Base-by-base conservation (phyloP, 2,888 invertebrate genomes). In the Eledona agricola region DNA sequence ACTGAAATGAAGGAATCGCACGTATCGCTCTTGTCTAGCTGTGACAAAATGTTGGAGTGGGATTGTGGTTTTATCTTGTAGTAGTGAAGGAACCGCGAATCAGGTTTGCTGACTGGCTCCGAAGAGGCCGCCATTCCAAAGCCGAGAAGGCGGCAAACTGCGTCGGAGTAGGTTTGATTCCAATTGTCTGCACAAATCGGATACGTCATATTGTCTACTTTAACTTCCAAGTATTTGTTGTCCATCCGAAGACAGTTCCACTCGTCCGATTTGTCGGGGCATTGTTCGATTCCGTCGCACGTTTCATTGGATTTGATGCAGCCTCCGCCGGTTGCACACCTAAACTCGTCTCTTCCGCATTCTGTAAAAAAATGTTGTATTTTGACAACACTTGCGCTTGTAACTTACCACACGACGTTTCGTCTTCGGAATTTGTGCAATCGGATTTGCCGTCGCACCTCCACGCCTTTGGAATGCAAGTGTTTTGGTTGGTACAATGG, bases 221-320 rank as follows among this genome's bases (percentile, higher is more conserved):
- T n/a, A 12, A 66, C 64, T 57, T 63, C 35, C 12, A 67, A 38
- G 17, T 51, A 57, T 29, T 59, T 59, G 9, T 58, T 59, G 16
- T 63, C 58, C 12, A 69, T 42, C 16, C 60, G 51, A 12, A 73
- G 60, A 60, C 85, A 86, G 37, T 78, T 74, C 81, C 83, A 84
- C 72, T 86, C 85, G 63, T 86, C 86, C 1, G 83, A 84, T 50
- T 75, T 74, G 66, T 85, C 86, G 0, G 81, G 77, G 62, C 86
- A 86, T 57, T 86, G 79, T 15, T 78, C 76, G 11, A 79, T 72
- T 1, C 84, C 84, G 65, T 86, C 83, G 64, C 86, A 86, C 1
- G 80, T 69, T 56, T 79, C 75, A 10, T 72, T 67, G 22, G 70
- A 62, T 1, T 75, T 71, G 10, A 84, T 76, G 63, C 85, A 85